These are phyloP conservation scores for Ectropis crepuscularia DNA, from an alignment of 2,888 invertebrate species.

Conservation along the genomic window DNA sequence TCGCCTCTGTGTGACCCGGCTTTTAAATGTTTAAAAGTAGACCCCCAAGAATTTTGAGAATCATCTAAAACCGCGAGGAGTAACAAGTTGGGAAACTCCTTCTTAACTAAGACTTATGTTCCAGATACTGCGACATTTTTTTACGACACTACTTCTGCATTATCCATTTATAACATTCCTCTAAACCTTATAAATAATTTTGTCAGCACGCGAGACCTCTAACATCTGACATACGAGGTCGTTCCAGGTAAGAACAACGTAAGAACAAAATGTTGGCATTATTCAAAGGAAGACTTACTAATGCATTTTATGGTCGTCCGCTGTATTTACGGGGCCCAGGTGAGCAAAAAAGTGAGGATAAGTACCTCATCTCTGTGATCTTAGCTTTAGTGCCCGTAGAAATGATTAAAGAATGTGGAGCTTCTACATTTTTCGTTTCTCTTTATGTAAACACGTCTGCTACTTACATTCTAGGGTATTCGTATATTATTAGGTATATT, in stretches of 20 bases:
- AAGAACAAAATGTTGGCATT: constrained; percentile 60
- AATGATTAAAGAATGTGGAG: constrained; percentile 23
- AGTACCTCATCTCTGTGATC: constrained; percentile 65
- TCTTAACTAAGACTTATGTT: too few relatives aligned
- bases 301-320: constrained; percentile 77
- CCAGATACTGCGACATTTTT: not conserved
- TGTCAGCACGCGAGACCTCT: constrained; percentile 38
- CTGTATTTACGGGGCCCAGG: constrained; percentile 78
- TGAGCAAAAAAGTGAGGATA: constrained; percentile 65
- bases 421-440: constrained; percentile 1
- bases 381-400: constrained; percentile 54
- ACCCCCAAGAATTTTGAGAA: too few relatives aligned
- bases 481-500: too few relatives aligned
- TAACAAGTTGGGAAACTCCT: too few relatives aligned
- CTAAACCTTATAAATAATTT: constrained; percentile 28
- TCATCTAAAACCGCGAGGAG: too few relatives aligned
- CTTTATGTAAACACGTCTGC: too few relatives aligned
- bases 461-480: too few relatives aligned
- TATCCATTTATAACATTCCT: constrained; percentile 11
- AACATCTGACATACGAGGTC: constrained; percentile 48
- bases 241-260: constrained; percentile 47
- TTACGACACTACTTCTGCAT: constrained; percentile 1
- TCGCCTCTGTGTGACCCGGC: too few relatives aligned
- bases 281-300: constrained; percentile 77
- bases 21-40: too few relatives aligned